These are phyloP conservation scores for Philopedon plagiatum DNA, from an alignment of 2,888 invertebrate species.

Conservation along the genomic window DNA sequence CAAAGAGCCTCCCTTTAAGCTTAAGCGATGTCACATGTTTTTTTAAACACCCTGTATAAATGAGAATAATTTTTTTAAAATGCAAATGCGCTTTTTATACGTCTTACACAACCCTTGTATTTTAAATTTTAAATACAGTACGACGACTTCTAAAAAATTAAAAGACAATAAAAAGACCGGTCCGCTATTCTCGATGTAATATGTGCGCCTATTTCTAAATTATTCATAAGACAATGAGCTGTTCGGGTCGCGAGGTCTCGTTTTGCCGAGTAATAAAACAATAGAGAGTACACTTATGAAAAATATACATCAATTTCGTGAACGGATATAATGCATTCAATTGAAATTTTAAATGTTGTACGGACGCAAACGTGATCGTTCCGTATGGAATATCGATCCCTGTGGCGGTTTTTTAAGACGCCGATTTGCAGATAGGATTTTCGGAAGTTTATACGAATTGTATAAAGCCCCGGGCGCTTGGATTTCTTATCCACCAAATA, in stretches of 20 bases:
- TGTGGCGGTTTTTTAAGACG: background rate
- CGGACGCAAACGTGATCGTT: slow-evolving; percentile 19
- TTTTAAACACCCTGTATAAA: no score
- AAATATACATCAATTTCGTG: slow-evolving; percentile 60
- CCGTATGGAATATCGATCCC: slow-evolving; percentile 5
- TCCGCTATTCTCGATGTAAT: slow-evolving; percentile 9
- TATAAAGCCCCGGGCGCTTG: no score
- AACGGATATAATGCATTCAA: slow-evolving; percentile 52
- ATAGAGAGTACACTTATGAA: slow-evolving; percentile 58
- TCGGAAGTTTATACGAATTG: no score
- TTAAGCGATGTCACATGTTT: no score
- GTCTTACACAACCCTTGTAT: background rate
- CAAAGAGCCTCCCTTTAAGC: no score
- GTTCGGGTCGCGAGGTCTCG: slow-evolving; percentile 39
- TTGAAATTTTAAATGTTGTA: slow-evolving; percentile 26
- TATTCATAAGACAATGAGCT: slow-evolving; percentile 39
- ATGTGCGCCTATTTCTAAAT: slow-evolving; percentile 52
- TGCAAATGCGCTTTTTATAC: no score
- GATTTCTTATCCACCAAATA: no score
- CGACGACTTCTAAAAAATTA: slow-evolving; percentile 7
- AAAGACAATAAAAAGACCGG: slow-evolving; percentile 9
- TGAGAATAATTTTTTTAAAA: no score
- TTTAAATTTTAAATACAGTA: slow-evolving; percentile 1
- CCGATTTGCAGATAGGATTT: background rate
- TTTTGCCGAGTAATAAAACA: slow-evolving; percentile 56